These are phyloP conservation scores for Drosophila demipolita DNA, from an alignment of 2,888 invertebrate species.

Conservation along the genomic window DNA sequence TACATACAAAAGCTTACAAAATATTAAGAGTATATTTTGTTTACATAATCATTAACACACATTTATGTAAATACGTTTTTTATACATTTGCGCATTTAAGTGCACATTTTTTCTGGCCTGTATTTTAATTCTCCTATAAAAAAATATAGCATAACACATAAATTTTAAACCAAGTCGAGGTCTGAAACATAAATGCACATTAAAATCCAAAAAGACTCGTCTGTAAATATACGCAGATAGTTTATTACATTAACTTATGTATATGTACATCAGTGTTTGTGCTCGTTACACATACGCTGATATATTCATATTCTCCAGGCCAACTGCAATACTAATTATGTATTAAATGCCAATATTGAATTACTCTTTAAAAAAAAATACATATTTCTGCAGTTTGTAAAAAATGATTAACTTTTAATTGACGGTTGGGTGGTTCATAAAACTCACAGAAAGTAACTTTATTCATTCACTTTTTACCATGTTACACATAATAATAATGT, in stretches of 20 bases:
- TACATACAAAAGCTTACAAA: not conserved
- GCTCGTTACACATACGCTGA: not conserved
- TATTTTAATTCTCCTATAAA: not conserved
- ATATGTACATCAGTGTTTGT: constrained; percentile 3
- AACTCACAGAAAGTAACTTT: constrained; percentile 11
- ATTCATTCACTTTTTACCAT: not conserved
- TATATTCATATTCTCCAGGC: constrained; percentile 2
- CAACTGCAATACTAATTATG: constrained; percentile 52
- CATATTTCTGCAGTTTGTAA: constrained; percentile 47
- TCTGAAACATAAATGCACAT: not conserved
- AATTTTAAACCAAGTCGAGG: not conserved
- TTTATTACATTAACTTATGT: constrained; percentile 55
- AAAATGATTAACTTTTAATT: constrained; percentile 49
- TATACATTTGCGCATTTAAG: not conserved
- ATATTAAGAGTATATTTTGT: not conserved
- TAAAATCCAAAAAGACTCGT: not conserved
- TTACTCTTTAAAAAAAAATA: constrained; percentile 23
- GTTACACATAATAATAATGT: constrained; percentile 5
- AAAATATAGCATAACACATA: not conserved
- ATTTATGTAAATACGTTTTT: not conserved
- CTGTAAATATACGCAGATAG: constrained; percentile 24
- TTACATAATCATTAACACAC: not conserved
- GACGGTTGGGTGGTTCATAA: constrained; percentile 38
- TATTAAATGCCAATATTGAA: constrained; percentile 46
- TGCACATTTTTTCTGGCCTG: not conserved